A percentile compares a stretch with the other conserved stretches of the same genome.
Conservation (phyloP, 1,140 invertebrate genomes). For the Melanaphis sacchari region DNA sequence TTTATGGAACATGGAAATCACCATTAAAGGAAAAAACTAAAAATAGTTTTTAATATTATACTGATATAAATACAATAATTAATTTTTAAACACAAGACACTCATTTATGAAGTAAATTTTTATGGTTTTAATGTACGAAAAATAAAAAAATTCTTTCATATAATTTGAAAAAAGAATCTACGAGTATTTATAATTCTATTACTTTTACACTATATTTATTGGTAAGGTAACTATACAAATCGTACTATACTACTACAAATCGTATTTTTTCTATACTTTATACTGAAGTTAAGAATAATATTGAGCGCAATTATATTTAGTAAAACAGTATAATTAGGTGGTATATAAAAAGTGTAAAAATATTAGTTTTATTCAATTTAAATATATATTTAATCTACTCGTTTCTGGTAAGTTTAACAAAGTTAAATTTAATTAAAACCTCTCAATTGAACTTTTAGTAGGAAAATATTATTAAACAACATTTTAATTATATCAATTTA, state of each 20-base stretch:
- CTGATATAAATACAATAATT: neutral
- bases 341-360: neutral
- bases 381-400: neutral
- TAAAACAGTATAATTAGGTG: neutral
- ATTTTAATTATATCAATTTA: neutral
- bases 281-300: neutral
- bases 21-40: neutral
- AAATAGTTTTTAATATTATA: neutral
- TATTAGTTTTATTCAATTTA: neutral
- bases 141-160: no score
- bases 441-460: neutral
- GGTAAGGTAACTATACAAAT: no score
- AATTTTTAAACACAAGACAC: no score
- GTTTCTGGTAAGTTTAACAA: neutral
- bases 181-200: no score
- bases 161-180: no score
- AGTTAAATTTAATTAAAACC: neutral
- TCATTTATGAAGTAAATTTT: no score
- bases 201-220: no score
- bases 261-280: neutral
- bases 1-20: neutral
- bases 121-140: no score
- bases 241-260: no score
- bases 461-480: neutral
- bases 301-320: neutral